Base-by-base conservation (phyloP, 2,888 invertebrate genomes). In the Agrotis clavis region DNA sequence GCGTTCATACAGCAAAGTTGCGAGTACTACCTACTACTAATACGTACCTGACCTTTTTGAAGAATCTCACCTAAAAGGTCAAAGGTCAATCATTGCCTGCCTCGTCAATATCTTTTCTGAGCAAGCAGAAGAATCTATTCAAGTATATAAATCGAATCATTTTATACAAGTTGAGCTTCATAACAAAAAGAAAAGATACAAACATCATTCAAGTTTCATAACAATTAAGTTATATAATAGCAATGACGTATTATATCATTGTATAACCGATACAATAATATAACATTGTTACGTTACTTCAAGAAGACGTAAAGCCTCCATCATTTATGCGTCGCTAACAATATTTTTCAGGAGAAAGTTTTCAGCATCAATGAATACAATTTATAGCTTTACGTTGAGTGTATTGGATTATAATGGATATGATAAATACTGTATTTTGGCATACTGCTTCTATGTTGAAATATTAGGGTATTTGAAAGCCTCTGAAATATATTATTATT, bases 281-380 rank as follows among this genome's bases (percentile, higher is more conserved):
- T 21, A 51, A 19, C 50, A 57, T 77, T 11, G 21, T 54, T 21
- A 70, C 18, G 41, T 64, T 59, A 53, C 13, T 57, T 63, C 25
- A 30, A 21, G 11, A 30, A 57, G 77, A 63, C 48, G 21, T 18
- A 21, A 35, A 60, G 48, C 21, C 53, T 51, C 48, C 30, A 51
- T 53, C 48, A 75, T 70, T 60, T 60, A 60, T 77, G 59, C 59
- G 71, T 48, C 21, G 13, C n/a, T 54, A 45, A 71, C 59, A 71
- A 77, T 63, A 53, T 70, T 77, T 45, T 53, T 60, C 30, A 63
- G 59, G 30, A 60, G 60, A 51, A 77, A 63, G 51, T 74, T 77
- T 76, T 77, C 77, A 30, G 50, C 30, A 9, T 62, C 57, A 57
- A 18, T 41, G 21, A 56, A 57, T 30, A 51, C 19, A 41, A 51